Conservation (phyloP, 2,113 vertebrate species). For the Toxotes chatareus region DNA sequence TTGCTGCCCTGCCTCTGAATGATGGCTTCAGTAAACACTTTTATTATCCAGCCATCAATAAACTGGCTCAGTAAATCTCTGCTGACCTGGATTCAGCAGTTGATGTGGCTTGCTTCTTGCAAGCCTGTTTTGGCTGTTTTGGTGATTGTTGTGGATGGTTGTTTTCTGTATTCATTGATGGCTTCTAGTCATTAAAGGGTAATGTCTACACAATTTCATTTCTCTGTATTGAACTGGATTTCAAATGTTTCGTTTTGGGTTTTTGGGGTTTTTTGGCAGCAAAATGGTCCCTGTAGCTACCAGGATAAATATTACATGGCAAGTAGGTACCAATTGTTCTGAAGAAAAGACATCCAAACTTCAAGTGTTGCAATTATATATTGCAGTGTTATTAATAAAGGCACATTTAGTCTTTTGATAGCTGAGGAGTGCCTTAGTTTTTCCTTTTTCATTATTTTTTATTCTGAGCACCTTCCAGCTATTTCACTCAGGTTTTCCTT, state of each 20-base stretch:
- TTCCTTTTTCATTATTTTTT: constrained; percentile 4
- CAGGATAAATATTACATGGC: background rate
- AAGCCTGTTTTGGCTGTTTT: constrained; percentile 10
- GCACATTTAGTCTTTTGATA: background rate
- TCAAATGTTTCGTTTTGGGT: background rate
- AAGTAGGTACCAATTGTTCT: background rate
- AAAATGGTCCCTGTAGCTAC: background rate
- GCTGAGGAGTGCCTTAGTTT: background rate
- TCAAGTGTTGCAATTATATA: background rate
- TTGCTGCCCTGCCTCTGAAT: constrained; percentile 51
- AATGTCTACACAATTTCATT: constrained; percentile 11
- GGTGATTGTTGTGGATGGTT: background rate
- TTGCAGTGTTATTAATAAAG: background rate
- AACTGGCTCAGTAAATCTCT: constrained; percentile 39
- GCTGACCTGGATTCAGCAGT: constrained; percentile 54
- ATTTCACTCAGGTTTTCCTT: constrained; percentile 29
- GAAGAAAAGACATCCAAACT: background rate
- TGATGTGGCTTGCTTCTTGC: constrained; percentile 17
- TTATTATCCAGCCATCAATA: constrained; percentile 65
- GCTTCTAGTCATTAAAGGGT: constrained; percentile 16
- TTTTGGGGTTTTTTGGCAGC: background rate
- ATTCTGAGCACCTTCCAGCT: constrained; percentile 4
- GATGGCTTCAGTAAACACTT: constrained; percentile 64
- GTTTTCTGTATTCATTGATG: constrained; percentile 11
- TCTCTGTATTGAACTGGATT: background rate